These are phyloP conservation scores for Orgyia antiqua DNA, from an alignment of 2,888 invertebrate genomes.

Conservation along the genomic window DNA sequence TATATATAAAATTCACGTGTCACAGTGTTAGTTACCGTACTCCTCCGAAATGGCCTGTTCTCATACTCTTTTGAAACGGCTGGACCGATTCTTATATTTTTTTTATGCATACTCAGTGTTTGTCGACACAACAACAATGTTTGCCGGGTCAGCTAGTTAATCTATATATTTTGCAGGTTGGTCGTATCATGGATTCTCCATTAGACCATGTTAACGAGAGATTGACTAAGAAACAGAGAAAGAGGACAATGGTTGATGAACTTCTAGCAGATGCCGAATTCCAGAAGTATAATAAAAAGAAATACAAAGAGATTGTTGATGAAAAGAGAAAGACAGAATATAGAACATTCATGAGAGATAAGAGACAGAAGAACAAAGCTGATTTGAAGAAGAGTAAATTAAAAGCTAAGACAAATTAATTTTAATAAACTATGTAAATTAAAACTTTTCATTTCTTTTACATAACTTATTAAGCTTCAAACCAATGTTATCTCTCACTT, in stretches of 20 bases:
- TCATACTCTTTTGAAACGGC: too few relatives aligned
- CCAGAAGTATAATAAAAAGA: conserved; percentile 87
- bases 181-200: conserved; percentile 89
- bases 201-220: conserved; percentile 92
- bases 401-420: conserved; percentile 38
- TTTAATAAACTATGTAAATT: neutral
- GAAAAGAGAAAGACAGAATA: conserved; percentile 83
- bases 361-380: conserved; percentile 82
- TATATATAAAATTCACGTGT: too few relatives aligned
- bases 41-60: too few relatives aligned
- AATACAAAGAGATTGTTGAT: conserved; percentile 86
- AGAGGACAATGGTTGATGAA: conserved; percentile 95
- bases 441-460: neutral
- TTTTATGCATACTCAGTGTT: too few relatives aligned
- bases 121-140: too few relatives aligned
- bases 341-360: conserved; percentile 86
- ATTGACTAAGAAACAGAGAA: conserved; percentile 90
- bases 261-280: conserved; percentile 93
- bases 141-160: too few relatives aligned
- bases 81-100: too few relatives aligned
- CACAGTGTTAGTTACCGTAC: too few relatives aligned
- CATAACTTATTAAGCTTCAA: neutral
- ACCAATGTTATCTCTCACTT: too few relatives aligned
- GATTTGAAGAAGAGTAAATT: conserved; percentile 58
- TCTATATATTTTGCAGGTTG: conserved; percentile 73